A percentile compares a stretch with the other conserved stretches of the same genome.
Evolutionary conservation across 1,140 invertebrate genomes (phyloP).

Genomic region (Hormaphis cornu): DNA sequence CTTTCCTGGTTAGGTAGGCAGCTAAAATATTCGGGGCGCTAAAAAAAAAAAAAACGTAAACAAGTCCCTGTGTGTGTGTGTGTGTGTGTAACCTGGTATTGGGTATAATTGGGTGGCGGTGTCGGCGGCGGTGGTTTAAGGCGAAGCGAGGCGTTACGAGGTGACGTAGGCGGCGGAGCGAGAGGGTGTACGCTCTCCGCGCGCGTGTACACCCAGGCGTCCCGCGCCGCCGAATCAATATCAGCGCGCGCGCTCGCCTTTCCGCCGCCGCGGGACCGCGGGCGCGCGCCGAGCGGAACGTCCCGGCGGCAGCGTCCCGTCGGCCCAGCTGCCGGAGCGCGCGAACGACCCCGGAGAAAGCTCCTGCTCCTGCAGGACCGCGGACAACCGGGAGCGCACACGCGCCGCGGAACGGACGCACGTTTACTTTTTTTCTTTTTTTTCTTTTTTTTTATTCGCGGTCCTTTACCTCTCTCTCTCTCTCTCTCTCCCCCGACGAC

Average conservation of each 20-base stretch:
- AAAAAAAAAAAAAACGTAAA: no score
- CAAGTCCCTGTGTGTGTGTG: no score
- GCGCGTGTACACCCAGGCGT: background rate
- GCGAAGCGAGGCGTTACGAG: background rate
- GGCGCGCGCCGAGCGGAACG: background rate
- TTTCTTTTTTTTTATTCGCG: background rate
- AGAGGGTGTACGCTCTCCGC: background rate
- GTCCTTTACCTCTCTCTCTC: background rate
- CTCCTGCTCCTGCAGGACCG: conserved; percentile 28
- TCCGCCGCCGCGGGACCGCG: background rate
- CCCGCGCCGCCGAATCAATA: conserved; percentile 21
- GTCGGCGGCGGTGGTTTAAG: background rate
- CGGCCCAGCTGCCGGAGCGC: conserved; percentile 27
- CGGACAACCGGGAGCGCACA: background rate
- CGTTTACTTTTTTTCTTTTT: no score
- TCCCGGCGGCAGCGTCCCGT: background rate
- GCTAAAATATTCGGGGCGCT: no score
- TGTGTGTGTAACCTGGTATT: no score
- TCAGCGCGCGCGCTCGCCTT: background rate
- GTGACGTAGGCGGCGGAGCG: background rate
- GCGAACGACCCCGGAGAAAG: conserved; percentile 28
- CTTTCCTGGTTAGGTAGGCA: no score
- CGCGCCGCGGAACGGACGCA: background rate
- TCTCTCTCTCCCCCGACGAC: background rate
- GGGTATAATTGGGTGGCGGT: no score